Evolutionary conservation across 2,797 vertebrate species (phyloP), one percentile per base, ranked within the genome.

Genomic region (Urocyon cinereoargenteus): DNA sequence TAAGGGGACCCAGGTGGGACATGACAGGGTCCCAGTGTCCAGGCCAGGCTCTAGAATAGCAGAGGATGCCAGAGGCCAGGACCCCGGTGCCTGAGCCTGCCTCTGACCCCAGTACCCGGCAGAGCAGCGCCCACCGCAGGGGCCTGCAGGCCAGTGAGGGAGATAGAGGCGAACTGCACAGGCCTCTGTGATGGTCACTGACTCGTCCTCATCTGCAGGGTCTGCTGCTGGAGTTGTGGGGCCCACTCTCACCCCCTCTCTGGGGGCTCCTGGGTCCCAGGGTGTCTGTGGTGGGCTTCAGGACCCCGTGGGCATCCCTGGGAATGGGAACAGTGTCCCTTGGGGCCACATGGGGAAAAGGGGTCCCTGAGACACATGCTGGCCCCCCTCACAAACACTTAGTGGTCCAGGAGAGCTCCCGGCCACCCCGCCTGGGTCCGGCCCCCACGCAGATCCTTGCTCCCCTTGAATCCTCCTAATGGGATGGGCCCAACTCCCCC

Each of bases 81-180:
- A 26, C 14, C 1, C 72, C 2, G 14, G 40, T 0, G 6, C 12
- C 15, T 3, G 6, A 28, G 72, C 24, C 2, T 28, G 57, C 72
- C 14, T 26, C 28, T 2, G 36, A 34, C 55, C 45, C 79, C 3
- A 5, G 73, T 26, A 11, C 14, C 14, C 1, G 36, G 15, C 26
- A 1, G 70, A 24, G 70, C 91, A 40, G 26, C 12, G 1, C n/a
- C 70, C 1, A 70, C 70, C 0, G 0, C 1, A 5, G 36, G 49
- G 3, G 9, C 3, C 28, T 0, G 0, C 2, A 16, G 68, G 45
- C 14, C 34, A 8, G 26, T 0, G 7, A 45, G 2, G 14, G 34
- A n/a, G 26, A 11, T 2, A 2, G 16, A 34, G 16, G 22, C 31
- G 21, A 5, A 28, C 18, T 16, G 12, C 4, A 1, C 24, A 22